Conservation (phyloP, 2,888 invertebrate genomes). For the Drosophila sordidapex region DNA sequence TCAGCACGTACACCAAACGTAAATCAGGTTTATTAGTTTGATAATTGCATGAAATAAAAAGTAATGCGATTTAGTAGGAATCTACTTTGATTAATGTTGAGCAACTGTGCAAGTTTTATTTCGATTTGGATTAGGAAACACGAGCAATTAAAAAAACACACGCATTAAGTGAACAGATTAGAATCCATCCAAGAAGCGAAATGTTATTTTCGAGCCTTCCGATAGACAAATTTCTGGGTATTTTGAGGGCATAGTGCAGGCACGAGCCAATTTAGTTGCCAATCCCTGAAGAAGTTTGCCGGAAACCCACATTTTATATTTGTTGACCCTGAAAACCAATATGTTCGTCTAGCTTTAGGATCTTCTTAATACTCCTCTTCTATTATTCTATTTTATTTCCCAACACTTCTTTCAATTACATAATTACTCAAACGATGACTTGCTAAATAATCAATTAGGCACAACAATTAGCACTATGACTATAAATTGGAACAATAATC, state of each 20-base stretch:
- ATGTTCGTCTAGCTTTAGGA: not conserved
- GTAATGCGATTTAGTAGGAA: not conserved
- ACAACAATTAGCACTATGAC: not conserved
- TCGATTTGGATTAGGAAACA: not conserved
- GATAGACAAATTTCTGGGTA: slow-evolving; percentile 11
- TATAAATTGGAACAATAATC: not conserved
- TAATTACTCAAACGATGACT: not conserved
- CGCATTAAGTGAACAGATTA: slow-evolving; percentile 29
- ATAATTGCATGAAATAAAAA: not conserved
- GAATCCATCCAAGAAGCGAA: slow-evolving; percentile 15
- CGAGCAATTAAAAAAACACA: slow-evolving; percentile 8
- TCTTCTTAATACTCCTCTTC: too few species aligned
- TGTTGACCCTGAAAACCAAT: not conserved
- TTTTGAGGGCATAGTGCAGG: not conserved
- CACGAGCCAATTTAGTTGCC: not conserved
- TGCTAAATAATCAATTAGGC: not conserved
- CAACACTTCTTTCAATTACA: not conserved
- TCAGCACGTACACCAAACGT: not conserved
- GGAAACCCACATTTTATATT: not conserved
- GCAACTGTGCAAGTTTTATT: not conserved
- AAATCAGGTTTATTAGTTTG: not conserved
- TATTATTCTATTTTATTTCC: not conserved
- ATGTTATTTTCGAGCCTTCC: not conserved
- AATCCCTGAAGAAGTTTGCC: not conserved
- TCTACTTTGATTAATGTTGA: not conserved